A percentile compares a stretch with the other conserved stretches of the same genome.
phyloP scores from a whole-genome alignment of 2,888 invertebrate species.

The Melangyna quadrimaculata region DNA sequence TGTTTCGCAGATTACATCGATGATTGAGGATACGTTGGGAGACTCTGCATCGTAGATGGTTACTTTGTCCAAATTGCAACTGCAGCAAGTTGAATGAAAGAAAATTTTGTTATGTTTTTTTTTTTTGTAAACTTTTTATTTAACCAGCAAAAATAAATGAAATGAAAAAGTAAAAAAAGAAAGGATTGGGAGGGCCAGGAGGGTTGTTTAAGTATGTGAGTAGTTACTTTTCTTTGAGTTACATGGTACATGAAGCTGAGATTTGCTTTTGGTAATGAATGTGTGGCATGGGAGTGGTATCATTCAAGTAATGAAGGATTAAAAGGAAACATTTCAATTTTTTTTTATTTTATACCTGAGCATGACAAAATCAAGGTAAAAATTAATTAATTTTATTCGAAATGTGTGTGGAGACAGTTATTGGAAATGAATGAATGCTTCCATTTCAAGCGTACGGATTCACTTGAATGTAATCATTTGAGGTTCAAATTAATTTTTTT shows the following conservation, averaged over 20 bases:
- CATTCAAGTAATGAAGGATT: neutral
- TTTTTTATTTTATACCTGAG: neutral
- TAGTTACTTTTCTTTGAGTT: neutral
- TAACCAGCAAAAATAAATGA: neutral
- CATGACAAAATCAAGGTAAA: neutral
- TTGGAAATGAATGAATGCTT: neutral
- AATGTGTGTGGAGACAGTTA: neutral
- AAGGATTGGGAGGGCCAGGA: neutral
- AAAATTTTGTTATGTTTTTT: no score
- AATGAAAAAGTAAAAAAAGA: neutral
- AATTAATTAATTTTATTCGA: neutral
- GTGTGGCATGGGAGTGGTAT: neutral
- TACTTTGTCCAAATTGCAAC: slow-evolving; percentile 85
- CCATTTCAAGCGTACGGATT: neutral
- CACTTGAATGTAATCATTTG: neutral
- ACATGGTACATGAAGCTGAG: neutral
- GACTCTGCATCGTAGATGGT: slow-evolving; percentile 91
- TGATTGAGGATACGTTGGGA: slow-evolving; percentile 86
- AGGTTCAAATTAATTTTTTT: neutral
- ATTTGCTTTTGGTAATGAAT: neutral
- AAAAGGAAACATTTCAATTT: neutral
- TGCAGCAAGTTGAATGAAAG: slow-evolving; percentile 59
- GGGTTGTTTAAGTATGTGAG: neutral
- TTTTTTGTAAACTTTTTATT: no score
- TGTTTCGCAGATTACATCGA: slow-evolving; percentile 92